Evolutionary conservation across 2,797 vertebrate species (phyloP).

Genomic region (Oreochromis mossambicus): DNA sequence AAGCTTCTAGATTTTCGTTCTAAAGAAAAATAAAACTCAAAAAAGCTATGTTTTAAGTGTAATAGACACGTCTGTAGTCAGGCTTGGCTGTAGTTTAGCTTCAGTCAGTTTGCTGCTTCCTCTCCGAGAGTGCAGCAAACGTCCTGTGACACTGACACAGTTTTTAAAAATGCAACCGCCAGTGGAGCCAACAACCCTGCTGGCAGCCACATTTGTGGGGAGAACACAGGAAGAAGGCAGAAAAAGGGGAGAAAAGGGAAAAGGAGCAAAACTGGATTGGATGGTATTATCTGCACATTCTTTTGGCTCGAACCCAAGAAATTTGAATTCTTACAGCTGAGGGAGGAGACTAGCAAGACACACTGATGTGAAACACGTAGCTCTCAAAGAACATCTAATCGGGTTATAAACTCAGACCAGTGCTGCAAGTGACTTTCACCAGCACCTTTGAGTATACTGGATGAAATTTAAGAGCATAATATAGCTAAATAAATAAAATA

Average conservation of each 20-base stretch:
- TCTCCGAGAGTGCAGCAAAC: not conserved
- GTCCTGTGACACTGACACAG: constrained; percentile 60
- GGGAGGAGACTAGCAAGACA: constrained; percentile 29
- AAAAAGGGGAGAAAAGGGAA: not conserved
- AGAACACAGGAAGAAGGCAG: constrained; percentile 10
- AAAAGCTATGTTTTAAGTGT: not conserved
- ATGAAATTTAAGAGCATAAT: not conserved
- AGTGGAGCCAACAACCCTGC: constrained; percentile 19
- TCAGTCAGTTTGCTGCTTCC: constrained; percentile 1
- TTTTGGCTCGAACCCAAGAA: constrained; percentile 38
- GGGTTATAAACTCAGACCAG: not conserved
- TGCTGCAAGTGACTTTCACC: not conserved
- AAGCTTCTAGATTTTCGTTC: not conserved
- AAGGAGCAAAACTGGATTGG: constrained; percentile 1
- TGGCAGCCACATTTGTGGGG: constrained; percentile 19
- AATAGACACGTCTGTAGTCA: not conserved
- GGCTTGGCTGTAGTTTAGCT: not conserved
- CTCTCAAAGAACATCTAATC: not conserved
- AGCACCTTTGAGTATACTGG: not conserved
- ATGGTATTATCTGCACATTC: constrained; percentile 36
- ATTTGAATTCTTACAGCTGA: constrained; percentile 53
- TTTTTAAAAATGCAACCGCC: constrained; percentile 53
- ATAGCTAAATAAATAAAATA: not conserved
- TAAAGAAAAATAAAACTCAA: not conserved
- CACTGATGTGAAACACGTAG: not conserved